phyloP scores from a whole-genome alignment of 2,113 vertebrate genomes.

The Haemorhous mexicanus region DNA sequence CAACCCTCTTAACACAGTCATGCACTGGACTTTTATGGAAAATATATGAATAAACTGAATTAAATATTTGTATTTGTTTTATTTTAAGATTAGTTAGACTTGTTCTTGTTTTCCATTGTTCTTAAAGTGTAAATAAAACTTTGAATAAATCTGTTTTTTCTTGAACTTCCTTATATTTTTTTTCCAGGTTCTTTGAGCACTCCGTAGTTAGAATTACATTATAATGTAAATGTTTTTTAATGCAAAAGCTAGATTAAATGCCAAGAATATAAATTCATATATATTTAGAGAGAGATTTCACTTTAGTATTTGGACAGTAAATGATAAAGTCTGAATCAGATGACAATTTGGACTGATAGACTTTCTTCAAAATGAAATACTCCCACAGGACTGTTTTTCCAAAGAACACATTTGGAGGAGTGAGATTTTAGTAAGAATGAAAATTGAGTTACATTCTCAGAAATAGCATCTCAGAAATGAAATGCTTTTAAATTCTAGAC shows the following conservation, averaged over 20 bases:
- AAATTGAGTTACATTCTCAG: not conserved
- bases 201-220: not conserved
- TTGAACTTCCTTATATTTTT: not conserved
- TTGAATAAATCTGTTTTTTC: not conserved
- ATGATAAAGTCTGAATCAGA: not conserved
- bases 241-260: not conserved
- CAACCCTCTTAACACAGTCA: not conserved
- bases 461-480: not conserved
- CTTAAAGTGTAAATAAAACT: not conserved
- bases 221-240: not conserved
- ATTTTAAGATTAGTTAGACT: not conserved
- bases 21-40: not conserved
- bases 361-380: not conserved
- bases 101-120: not conserved
- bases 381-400: not conserved
- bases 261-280: not conserved
- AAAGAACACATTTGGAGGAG: not conserved
- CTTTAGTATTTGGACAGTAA: not conserved
- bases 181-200: not conserved
- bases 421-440: not conserved
- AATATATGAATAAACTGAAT: accelerated
- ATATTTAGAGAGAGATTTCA: not conserved
- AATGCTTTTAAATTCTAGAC: not conserved
- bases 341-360: not conserved
- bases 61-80: not conserved